Conservation (phyloP, 2,888 invertebrate species). For the Aleiodes testaceus region DNA sequence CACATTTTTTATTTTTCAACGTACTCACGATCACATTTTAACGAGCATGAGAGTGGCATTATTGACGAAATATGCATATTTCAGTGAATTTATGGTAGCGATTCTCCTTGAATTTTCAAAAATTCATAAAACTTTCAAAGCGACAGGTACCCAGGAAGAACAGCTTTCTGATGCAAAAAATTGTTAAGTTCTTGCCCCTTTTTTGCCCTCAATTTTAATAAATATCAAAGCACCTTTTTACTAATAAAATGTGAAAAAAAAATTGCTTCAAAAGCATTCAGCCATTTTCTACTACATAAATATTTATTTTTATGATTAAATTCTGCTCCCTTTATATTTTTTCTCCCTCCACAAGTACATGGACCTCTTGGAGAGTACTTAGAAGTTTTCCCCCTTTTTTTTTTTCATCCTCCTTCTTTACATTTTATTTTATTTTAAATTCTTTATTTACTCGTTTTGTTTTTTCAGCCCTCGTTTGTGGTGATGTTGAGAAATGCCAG, state of each 20-base stretch:
- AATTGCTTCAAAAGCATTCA: too few relatives aligned
- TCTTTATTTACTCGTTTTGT: background rate
- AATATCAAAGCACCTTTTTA: too few relatives aligned
- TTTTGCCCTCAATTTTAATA: too few relatives aligned
- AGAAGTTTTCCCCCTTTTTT: slow-evolving; percentile 3
- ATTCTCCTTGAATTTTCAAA: background rate
- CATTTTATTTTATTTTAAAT: too few relatives aligned
- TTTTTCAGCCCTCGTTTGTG: slow-evolving; percentile 1
- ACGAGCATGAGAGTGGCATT: background rate
- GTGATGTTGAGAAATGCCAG: slow-evolving; percentile 17
- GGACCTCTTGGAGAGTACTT: slow-evolving; percentile 10
- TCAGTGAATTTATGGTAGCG: background rate
- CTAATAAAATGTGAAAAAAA: too few relatives aligned
- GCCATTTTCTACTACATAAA: background rate
- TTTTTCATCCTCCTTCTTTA: too few relatives aligned
- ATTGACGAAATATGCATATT: slow-evolving; percentile 1
- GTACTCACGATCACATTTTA: slow-evolving; percentile 3
- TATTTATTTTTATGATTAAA: slow-evolving; percentile 20
- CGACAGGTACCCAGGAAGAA: too few relatives aligned
- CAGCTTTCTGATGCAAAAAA: too few relatives aligned
- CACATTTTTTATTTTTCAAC: background rate
- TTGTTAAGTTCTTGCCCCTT: too few relatives aligned
- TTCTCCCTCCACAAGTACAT: slow-evolving; percentile 5
- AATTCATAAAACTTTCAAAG: too few relatives aligned
- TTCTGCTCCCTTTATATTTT: background rate